phyloP scores from a whole-genome alignment of 2,888 invertebrate genomes.

The Leptopterna dolabrata region DNA sequence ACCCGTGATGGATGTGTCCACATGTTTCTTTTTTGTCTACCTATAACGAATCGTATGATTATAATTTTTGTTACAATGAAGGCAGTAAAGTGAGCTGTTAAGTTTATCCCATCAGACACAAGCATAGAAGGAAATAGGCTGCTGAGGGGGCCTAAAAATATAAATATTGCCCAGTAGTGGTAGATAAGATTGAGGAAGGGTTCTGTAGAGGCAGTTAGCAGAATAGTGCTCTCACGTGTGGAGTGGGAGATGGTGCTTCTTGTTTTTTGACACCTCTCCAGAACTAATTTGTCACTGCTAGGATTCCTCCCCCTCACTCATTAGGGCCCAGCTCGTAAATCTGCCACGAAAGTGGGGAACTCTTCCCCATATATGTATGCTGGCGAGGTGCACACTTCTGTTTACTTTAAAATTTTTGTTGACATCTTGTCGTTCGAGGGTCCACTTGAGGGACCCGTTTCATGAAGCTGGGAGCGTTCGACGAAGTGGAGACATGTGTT shows the following conservation, averaged over 20 bases:
- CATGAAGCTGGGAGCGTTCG: neutral
- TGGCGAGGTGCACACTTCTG: neutral
- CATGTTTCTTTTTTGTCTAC: neutral
- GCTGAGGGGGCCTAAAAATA: constrained; percentile 13
- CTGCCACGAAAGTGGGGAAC: constrained; percentile 27
- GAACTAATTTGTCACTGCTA: constrained; percentile 31
- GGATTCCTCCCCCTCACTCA: neutral
- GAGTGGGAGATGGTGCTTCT: neutral
- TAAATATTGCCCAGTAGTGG: constrained; percentile 35
- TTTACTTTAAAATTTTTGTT: constrained; percentile 22
- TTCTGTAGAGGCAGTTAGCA: neutral
- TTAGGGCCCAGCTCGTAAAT: constrained; percentile 33
- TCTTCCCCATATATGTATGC: neutral
- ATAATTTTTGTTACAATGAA: neutral
- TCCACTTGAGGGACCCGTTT: neutral
- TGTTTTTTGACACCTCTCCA: constrained; percentile 36
- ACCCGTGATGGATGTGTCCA: neutral
- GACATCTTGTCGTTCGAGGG: neutral
- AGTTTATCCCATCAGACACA: neutral
- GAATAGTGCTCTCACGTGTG: neutral
- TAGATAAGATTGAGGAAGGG: constrained; percentile 27
- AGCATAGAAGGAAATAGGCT: neutral
- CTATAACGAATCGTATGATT: neutral
- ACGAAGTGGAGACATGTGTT: neutral
- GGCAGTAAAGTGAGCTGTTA: neutral